These are phyloP conservation scores for Julus scandinavius DNA, from an alignment of 2,888 invertebrate species.

Conservation along the genomic window DNA sequence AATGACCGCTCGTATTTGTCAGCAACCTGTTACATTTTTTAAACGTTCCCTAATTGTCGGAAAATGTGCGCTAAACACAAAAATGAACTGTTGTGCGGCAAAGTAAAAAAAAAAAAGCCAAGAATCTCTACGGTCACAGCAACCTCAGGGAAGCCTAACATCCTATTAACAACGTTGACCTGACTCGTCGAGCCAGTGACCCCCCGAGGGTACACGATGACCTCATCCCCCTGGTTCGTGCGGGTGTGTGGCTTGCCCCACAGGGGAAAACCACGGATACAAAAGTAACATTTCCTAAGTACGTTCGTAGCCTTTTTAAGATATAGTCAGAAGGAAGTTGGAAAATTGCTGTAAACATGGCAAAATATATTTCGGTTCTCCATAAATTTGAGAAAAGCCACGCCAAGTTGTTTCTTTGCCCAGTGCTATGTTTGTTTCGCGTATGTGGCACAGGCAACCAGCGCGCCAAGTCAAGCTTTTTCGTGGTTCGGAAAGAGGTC, in stretches of 20 bases:
- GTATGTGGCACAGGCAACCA: constrained; percentile 17
- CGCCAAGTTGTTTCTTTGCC: not conserved
- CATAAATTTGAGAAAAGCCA: not conserved
- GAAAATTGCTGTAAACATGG: not conserved
- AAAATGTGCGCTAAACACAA: no score
- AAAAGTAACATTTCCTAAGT: not conserved
- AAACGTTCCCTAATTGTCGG: no score
- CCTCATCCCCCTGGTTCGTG: constrained; percentile 2
- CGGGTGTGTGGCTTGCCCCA: not conserved
- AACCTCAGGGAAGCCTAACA: constrained; percentile 15
- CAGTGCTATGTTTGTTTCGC: constrained; percentile 27
- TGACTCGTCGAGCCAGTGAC: constrained; percentile 27
- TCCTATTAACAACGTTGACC: not conserved
- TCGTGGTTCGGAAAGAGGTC: constrained; percentile 13
- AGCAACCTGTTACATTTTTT: no score
- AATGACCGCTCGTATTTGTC: no score
- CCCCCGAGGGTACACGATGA: constrained; percentile 13
- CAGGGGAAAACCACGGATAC: not conserved
- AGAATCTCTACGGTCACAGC: not conserved
- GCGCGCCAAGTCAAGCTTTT: not conserved
- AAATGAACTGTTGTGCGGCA: no score
- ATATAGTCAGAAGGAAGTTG: not conserved
- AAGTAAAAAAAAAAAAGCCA: not conserved
- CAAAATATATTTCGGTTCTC: constrained; percentile 16
- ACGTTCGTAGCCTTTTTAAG: not conserved